Base-by-base conservation (phyloP, 2,888 invertebrate species). In the Platypus cylindrus region DNA sequence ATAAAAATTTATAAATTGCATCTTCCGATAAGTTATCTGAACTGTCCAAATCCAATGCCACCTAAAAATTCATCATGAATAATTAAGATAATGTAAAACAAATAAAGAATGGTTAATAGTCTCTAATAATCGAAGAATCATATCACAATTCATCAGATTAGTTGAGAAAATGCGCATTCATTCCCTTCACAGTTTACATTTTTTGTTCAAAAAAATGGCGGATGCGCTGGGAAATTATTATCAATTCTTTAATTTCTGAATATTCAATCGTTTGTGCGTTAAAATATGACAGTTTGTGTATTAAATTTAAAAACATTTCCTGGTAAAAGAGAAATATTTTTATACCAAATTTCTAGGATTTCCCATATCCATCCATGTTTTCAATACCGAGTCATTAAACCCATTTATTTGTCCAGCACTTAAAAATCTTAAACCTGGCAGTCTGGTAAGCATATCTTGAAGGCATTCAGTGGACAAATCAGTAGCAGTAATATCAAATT, bases 401-500 rank as follows among this genome's bases (percentile, higher is more conserved):
- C 95, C 94, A 59, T 99, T 98, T 45, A 93, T 78, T 67, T 97
- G 94, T 0, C 95, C 97, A 0, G 95, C 94, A 45, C 89, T 86
- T 5, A 99, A 67, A 66, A 90, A 94, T 48, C 85, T 71, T 17
- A 95, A 66, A 36, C 76, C 78, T 1, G 84, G 90, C 45, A 93
- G 78, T 46, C 94, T 68, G 0, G 82, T 78, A 11, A 99, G 67
- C 74, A 98, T 81, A 59, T 93, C 90, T 39, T 86, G 81, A 25
- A 99, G 71, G 45, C 93, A 89, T 56, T 97, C 95, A 0, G 90
- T 78, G 2, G 86, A 84, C 38, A 99, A 64, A 62, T 99, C 97
- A 0, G 97, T 98, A 2, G 91, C 98, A 0, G 94, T 91, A 36
- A 99, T 82, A 54, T 99, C 98, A 47, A 99, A 59, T 63, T 99